Conservation (phyloP, 2,888 invertebrate species). For the Rhabditophanes sp. region DNA sequence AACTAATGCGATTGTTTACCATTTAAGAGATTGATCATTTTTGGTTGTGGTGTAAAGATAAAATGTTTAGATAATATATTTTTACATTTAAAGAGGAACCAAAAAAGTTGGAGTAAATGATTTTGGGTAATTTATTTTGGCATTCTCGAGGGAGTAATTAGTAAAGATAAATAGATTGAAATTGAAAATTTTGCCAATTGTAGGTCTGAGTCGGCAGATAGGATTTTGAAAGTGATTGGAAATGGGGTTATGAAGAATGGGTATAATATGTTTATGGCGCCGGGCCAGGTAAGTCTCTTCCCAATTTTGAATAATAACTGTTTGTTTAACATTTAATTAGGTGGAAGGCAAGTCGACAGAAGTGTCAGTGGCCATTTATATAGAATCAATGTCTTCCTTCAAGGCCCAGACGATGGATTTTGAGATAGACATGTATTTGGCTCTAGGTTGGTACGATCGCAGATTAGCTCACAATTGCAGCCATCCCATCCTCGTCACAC, state of each 20-base stretch:
- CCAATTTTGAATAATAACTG: neutral
- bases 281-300: constrained; percentile 18
- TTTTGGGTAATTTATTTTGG: too few relatives aligned
- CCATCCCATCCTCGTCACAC: constrained; percentile 37
- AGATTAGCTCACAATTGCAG: constrained; percentile 42
- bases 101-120: too few relatives aligned
- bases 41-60: constrained; percentile 8
- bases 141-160: constrained; percentile 18
- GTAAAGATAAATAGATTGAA: constrained; percentile 3
- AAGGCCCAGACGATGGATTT: constrained; percentile 42
- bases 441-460: constrained; percentile 42
- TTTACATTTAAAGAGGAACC: too few relatives aligned
- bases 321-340: neutral
- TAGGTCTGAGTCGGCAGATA: constrained; percentile 39
- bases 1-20: too few relatives aligned
- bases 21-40: constrained; percentile 2
- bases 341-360: constrained; percentile 25
- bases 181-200: constrained; percentile 6
- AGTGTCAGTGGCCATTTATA: constrained; percentile 40
- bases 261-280: constrained; percentile 42
- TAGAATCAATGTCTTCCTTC: constrained; percentile 44
- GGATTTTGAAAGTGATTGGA: constrained; percentile 29
- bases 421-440: constrained; percentile 43
- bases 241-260: constrained; percentile 34
- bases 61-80: too few relatives aligned